Percentiles rank a stretch among this genome's conserved stretches.
These are phyloP conservation scores for Uromys caudimaculatus DNA, from an alignment of 2,797 vertebrate genomes.

Conservation along the genomic window DNA sequence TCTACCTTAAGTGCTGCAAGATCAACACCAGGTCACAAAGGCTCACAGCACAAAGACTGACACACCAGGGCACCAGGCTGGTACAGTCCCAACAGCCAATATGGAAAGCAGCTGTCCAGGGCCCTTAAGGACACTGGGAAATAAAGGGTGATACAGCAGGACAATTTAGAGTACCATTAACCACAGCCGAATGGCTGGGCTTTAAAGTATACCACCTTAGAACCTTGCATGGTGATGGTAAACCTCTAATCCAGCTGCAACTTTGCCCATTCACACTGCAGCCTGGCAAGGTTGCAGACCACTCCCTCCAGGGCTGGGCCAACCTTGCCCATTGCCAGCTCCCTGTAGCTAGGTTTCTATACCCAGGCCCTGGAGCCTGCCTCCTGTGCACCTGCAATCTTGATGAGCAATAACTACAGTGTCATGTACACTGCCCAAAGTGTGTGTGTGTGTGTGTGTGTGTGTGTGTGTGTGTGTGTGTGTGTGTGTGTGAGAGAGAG, in stretches of 20 bases:
- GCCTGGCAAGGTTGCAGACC: slow-evolving; percentile 13
- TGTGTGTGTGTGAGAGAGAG: no score
- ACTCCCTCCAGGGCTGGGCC: slow-evolving; percentile 38
- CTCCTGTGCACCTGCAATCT: not conserved
- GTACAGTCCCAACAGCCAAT: slow-evolving; percentile 9
- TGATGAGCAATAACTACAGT: not conserved
- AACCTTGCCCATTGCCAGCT: not conserved
- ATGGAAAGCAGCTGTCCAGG: not conserved
- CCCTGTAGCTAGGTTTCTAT: not conserved
- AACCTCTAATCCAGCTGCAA: not conserved
- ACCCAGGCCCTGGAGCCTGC: not conserved
- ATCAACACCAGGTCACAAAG: not conserved
- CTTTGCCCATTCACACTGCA: not conserved
- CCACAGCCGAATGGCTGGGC: not conserved
- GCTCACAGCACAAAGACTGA: not conserved
- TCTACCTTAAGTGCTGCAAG: not conserved
- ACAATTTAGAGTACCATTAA: not conserved
- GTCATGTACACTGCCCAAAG: not conserved
- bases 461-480: no score
- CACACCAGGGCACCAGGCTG: not conserved
- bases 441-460: no score
- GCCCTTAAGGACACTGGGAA: not conserved
- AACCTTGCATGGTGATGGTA: not conserved
- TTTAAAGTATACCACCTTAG: not conserved
- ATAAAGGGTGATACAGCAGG: not conserved